Conservation (phyloP, 2,113 vertebrate species). For the Proteles cristata region DNA sequence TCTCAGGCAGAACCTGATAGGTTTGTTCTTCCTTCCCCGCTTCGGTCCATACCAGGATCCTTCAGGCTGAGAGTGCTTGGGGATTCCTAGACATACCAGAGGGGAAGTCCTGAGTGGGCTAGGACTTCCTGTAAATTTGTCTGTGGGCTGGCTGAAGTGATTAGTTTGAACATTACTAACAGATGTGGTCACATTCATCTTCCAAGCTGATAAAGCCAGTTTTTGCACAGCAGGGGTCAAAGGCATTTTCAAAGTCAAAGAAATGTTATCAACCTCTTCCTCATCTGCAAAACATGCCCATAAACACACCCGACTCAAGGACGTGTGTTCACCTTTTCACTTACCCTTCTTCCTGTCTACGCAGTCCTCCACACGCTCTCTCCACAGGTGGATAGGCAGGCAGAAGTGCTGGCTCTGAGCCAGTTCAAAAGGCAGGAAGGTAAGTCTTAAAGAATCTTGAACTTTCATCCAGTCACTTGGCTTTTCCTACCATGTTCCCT, state of each 20-base stretch:
- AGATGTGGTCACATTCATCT: conserved; percentile 53
- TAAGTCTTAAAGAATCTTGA: not conserved
- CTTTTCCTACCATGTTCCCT: not conserved
- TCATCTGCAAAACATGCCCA: not conserved
- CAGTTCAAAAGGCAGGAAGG: not conserved
- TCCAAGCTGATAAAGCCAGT: not conserved
- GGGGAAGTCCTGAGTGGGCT: not conserved
- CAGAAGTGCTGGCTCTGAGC: not conserved
- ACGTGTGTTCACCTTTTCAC: not conserved
- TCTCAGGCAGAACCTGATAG: not conserved
- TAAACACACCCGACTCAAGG: not conserved
- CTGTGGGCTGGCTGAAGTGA: not conserved
- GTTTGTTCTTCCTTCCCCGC: not conserved
- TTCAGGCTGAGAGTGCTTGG: not conserved
- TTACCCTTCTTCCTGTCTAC: not conserved
- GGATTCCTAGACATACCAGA: not conserved
- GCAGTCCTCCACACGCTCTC: rapidly evolving
- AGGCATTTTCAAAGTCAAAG: conserved; percentile 59
- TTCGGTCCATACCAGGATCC: not conserved
- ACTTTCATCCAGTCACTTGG: not conserved
- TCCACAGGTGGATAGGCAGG: not conserved
- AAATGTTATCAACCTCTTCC: not conserved
- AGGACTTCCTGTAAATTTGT: conserved; percentile 17
- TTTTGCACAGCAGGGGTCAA: conserved; percentile 20
- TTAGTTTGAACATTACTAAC: conserved; percentile 34